Conservation (phyloP, 1,140 invertebrate genomes). For the Thaumetopoea pityocampa region DNA sequence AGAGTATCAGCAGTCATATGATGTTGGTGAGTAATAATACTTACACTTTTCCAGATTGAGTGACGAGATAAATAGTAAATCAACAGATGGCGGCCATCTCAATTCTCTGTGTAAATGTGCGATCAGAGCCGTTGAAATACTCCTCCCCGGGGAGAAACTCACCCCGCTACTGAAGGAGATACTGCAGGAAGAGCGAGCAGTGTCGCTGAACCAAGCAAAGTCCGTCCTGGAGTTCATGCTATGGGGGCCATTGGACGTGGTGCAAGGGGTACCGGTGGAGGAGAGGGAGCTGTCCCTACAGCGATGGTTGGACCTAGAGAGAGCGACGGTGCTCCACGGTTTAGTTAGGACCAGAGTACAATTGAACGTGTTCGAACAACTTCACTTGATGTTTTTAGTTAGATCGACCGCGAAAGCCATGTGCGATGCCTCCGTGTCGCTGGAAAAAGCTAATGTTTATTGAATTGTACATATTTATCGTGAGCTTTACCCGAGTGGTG, state of each 20-base stretch:
- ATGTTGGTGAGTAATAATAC: no score
- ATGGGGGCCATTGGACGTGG: slow-evolving; percentile 88
- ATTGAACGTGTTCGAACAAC: slow-evolving; percentile 86
- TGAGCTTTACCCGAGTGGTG: slow-evolving; percentile 1
- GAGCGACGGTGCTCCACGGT: slow-evolving; percentile 87
- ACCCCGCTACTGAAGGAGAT: slow-evolving; percentile 82
- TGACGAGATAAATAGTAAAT: slow-evolving; percentile 75
- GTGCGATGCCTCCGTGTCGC: slow-evolving; percentile 84
- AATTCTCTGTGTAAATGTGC: slow-evolving; percentile 88
- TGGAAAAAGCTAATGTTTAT: slow-evolving; percentile 76
- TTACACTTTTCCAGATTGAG: slow-evolving; percentile 72
- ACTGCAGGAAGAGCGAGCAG: slow-evolving; percentile 82
- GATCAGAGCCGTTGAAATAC: slow-evolving; percentile 80
- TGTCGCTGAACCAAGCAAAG: slow-evolving; percentile 83
- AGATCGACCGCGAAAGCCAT: slow-evolving; percentile 87
- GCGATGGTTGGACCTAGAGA: slow-evolving; percentile 88
- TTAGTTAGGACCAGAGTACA: slow-evolving; percentile 84
- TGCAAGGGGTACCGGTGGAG: slow-evolving; percentile 78
- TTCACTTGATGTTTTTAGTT: slow-evolving; percentile 88
- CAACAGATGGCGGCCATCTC: slow-evolving; percentile 76
- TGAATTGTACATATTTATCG: slow-evolving; percentile 25
- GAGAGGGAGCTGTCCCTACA: slow-evolving; percentile 84
- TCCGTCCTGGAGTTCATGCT: slow-evolving; percentile 88
- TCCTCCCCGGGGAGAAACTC: slow-evolving; percentile 80
- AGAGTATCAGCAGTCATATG: no score